Conservation (phyloP, 2,888 invertebrate genomes). For the Agriopis aurantiaria region DNA sequence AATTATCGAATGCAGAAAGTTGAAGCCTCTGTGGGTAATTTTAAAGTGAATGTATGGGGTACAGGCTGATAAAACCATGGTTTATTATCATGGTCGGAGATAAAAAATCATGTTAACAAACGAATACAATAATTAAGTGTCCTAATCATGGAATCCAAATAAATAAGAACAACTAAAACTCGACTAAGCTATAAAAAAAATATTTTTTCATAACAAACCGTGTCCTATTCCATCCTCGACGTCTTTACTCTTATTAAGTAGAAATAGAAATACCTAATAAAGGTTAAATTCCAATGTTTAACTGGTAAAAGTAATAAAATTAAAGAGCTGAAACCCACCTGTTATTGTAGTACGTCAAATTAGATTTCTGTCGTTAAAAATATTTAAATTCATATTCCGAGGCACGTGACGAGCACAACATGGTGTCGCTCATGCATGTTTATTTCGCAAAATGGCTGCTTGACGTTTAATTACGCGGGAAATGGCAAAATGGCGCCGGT, state of each 20-base stretch:
- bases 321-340: not conserved
- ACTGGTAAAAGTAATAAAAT: not conserved
- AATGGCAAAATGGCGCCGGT: slow-evolving; percentile 32
- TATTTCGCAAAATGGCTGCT: slow-evolving; percentile 67
- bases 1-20: slow-evolving; percentile 42
- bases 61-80: slow-evolving; percentile 3
- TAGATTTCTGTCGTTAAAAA: slow-evolving; percentile 16
- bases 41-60: slow-evolving; percentile 23
- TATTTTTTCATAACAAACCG: no score
- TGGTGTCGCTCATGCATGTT: slow-evolving; percentile 57
- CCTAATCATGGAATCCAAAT: no score
- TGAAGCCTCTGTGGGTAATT: slow-evolving; percentile 45
- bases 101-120: no score
- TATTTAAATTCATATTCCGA: slow-evolving; percentile 18
- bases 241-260: no score
- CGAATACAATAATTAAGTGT: no score
- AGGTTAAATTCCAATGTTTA: not conserved
- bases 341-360: not conserved
- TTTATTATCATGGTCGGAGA: not conserved
- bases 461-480: slow-evolving; percentile 77
- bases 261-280: no score
- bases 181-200: no score
- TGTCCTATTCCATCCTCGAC: no score
- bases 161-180: no score
- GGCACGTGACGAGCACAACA: slow-evolving; percentile 41